Conservation (phyloP, 2,113 vertebrate species). For the Pterocles orientalis region DNA sequence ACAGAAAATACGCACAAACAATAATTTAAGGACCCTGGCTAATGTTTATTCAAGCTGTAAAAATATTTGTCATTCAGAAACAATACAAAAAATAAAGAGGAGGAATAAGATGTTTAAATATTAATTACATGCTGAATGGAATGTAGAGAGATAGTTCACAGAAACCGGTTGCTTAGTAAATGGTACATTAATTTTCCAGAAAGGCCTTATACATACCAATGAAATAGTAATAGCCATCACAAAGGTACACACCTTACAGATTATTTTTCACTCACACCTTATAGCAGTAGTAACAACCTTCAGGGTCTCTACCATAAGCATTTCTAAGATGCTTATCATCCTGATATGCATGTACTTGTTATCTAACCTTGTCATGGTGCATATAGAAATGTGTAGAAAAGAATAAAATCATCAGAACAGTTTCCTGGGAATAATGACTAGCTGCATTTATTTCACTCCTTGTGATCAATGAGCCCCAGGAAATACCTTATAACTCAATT, state of each 20-base stretch:
- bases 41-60: conserved; percentile 40
- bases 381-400: conserved; percentile 18
- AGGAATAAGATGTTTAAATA: conserved; percentile 42
- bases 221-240: neutral
- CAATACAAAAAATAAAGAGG: conserved; percentile 14
- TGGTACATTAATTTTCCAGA: conserved; percentile 27
- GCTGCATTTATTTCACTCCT: conserved; percentile 2
- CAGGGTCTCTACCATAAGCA: neutral
- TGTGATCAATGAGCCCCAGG: conserved; percentile 17
- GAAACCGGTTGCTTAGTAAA: conserved; percentile 19
- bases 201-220: neutral
- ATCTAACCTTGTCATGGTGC: neutral
- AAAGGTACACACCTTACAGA: neutral
- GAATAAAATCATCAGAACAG: conserved; percentile 6
- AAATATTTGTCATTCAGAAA: conserved; percentile 61
- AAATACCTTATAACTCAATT: conserved; percentile 28
- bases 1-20: conserved; percentile 30
- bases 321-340: neutral
- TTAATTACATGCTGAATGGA: conserved; percentile 43
- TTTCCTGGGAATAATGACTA: conserved; percentile 40
- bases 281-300: neutral
- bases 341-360: neutral
- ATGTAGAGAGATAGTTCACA: neutral
- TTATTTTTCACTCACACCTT: neutral
- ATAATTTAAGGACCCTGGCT: conserved; percentile 17